Percentiles rank a stretch among this genome's conserved stretches.
Conservation (phyloP, 2,113 vertebrate species). For the Fregata magnificens region DNA sequence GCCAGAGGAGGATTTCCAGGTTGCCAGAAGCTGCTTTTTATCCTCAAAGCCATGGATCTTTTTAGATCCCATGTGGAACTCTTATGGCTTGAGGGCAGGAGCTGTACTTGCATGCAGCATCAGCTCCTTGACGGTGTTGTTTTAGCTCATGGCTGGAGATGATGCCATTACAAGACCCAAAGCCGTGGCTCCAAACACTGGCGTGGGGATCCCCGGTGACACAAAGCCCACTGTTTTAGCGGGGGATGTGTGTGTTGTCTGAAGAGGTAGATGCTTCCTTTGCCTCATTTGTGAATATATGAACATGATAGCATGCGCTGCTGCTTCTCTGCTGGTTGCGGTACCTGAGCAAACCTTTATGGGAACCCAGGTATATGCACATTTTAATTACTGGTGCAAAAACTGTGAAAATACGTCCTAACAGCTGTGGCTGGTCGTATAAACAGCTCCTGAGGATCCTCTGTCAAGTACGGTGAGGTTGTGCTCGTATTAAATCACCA, state of each 20-base stretch:
- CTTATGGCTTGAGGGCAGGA: background rate
- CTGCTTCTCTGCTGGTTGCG: background rate
- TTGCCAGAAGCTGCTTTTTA: background rate
- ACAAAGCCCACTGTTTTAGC: background rate
- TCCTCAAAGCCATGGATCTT: background rate
- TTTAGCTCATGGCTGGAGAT: background rate
- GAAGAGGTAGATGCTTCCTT: background rate
- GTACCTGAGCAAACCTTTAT: background rate
- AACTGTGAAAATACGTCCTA: background rate
- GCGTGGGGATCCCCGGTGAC: background rate
- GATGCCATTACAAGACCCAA: background rate
- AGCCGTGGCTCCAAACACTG: background rate
- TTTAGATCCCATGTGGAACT: background rate
- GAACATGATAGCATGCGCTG: accelerated
- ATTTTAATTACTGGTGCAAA: background rate
- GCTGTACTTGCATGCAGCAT: too few species aligned
- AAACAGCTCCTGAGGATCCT: background rate
- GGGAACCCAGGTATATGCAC: background rate
- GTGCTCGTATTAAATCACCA: background rate
- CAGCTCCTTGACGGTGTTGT: background rate
- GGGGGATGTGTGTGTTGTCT: accelerated
- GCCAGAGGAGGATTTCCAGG: background rate
- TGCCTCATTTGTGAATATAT: too few species aligned
- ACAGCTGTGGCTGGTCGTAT: background rate
- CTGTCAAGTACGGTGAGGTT: background rate